Conservation (phyloP, 1,140 invertebrate genomes). For the Leptonema lineaticorne region DNA sequence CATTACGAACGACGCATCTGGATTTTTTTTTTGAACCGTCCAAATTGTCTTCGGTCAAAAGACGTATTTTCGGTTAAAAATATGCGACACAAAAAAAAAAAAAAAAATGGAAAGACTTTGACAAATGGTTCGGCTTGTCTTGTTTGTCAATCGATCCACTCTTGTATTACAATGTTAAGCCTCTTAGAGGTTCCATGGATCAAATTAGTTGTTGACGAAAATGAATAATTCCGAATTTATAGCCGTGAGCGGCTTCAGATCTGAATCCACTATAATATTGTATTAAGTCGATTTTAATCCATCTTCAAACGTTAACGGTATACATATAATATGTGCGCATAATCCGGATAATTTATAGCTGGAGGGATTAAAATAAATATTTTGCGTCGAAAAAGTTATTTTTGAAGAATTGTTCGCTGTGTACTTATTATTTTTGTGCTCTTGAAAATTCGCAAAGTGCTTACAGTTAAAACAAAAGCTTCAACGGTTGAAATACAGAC, state of each 20-base stretch:
- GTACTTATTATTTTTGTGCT: not conserved
- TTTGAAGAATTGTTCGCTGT: not conserved
- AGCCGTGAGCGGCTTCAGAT: too few relatives aligned
- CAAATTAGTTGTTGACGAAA: not conserved
- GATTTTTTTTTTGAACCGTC: not conserved
- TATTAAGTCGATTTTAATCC: too few relatives aligned
- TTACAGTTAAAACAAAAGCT: not conserved
- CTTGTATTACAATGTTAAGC: not conserved
- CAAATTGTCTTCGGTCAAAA: not conserved
- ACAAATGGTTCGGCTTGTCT: constrained; percentile 3
- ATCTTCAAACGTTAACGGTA: too few relatives aligned
- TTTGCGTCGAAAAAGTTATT: not conserved
- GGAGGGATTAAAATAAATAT: too few relatives aligned
- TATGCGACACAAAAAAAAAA: not conserved
- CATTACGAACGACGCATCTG: not conserved
- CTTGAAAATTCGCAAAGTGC: not conserved
- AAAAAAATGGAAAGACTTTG: not conserved
- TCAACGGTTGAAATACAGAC: constrained; percentile 9
- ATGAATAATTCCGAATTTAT: not conserved
- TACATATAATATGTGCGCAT: too few relatives aligned
- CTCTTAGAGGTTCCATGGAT: not conserved
- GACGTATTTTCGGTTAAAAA: not conserved
- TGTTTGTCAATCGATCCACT: not conserved
- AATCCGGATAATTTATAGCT: too few relatives aligned
- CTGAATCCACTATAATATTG: too few relatives aligned